Evolutionary conservation across 2,113 vertebrate species (phyloP).

Genomic region (Etheostoma cragini): DNA sequence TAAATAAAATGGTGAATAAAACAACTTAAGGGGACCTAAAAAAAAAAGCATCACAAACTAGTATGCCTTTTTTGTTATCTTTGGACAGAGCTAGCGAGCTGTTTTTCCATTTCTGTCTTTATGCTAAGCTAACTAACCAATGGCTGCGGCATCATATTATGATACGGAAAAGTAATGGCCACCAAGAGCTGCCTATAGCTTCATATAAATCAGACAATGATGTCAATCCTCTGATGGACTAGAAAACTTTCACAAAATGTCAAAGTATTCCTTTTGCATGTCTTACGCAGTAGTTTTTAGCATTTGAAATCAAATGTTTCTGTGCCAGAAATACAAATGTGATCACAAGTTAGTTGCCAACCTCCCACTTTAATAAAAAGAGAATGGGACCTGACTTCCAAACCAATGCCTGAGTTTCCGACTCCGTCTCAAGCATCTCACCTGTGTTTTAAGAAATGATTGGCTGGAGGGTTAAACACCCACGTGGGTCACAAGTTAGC

Average conservation of each 20-base stretch:
- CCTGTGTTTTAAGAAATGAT: conserved; percentile 16
- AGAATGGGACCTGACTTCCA: background rate
- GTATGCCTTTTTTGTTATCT: background rate
- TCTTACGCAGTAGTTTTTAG: background rate
- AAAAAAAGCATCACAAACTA: too few relatives aligned
- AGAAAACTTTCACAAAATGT: background rate
- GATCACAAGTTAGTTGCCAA: background rate
- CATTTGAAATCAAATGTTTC: background rate
- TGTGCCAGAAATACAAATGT: background rate
- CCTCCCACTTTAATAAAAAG: background rate
- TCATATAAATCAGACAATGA: too few relatives aligned
- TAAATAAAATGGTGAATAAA: too few relatives aligned
- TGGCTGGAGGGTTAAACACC: too few relatives aligned
- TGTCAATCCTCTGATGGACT: background rate
- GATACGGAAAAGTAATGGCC: too few relatives aligned
- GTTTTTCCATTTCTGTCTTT: background rate
- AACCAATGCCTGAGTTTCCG: background rate
- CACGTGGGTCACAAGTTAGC: too few relatives aligned
- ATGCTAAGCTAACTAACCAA: background rate
- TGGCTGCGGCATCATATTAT: background rate
- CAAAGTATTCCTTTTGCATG: background rate
- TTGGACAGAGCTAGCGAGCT: background rate
- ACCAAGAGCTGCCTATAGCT: too few relatives aligned
- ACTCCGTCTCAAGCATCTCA: conserved; percentile 32
- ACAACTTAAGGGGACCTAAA: too few relatives aligned